phyloP scores from a whole-genome alignment of 2,888 invertebrate genomes.

The Anarsia innoxiella region DNA sequence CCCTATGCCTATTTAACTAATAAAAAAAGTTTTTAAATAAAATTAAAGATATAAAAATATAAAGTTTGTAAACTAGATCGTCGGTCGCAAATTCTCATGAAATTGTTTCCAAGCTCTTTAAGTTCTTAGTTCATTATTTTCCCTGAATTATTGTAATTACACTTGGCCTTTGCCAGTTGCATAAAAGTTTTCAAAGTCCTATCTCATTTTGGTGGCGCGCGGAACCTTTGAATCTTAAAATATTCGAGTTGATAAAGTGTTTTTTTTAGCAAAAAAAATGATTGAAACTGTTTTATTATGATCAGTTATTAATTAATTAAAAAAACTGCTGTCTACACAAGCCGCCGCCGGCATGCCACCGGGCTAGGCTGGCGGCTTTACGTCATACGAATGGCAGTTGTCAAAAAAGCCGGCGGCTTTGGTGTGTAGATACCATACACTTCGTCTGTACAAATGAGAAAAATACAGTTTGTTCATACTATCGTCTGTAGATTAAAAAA shows the following conservation, averaged over 20 bases:
- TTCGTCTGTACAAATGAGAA: too few relatives aligned
- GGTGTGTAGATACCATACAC: too few relatives aligned
- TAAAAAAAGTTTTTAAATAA: too few relatives aligned
- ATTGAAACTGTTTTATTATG: not conserved
- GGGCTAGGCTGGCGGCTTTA: too few relatives aligned
- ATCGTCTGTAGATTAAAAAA: too few relatives aligned
- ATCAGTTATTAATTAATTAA: not conserved
- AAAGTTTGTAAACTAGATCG: too few relatives aligned
- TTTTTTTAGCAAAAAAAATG: not conserved
- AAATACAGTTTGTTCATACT: too few relatives aligned
- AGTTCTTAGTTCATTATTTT: conserved; percentile 13
- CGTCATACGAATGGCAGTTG: not conserved
- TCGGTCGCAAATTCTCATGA: too few relatives aligned
- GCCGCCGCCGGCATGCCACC: not conserved
- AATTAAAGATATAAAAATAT: too few relatives aligned
- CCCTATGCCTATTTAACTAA: too few relatives aligned
- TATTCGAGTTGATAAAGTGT: not conserved
- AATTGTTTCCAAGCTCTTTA: conserved; percentile 7
- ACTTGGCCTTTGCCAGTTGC: conserved; percentile 46
- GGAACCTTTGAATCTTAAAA: conserved; percentile 43
- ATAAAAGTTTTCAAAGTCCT: conserved; percentile 40
- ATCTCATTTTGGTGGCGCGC: conserved; percentile 37
- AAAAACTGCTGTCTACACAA: not conserved
- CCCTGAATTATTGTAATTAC: conserved; percentile 65
- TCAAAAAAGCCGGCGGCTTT: not conserved